These are phyloP conservation scores for Cryptoblepharus egeriae DNA, from an alignment of 2,797 vertebrate genomes.

Conservation along the genomic window DNA sequence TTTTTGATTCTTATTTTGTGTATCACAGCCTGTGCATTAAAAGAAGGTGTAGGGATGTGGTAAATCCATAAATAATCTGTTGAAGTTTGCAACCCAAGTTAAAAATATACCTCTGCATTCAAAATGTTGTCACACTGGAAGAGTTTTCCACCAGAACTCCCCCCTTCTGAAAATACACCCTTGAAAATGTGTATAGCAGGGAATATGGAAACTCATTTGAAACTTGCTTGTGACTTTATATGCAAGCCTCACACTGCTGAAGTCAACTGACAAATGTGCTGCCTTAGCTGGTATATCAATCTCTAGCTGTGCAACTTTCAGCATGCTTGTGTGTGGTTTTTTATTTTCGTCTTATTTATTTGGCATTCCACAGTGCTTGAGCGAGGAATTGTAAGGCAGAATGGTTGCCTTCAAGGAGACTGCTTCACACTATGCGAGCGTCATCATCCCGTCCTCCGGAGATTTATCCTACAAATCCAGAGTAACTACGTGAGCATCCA, in stretches of 20 bases:
- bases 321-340: constrained; percentile 22
- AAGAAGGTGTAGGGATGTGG: too few relatives aligned
- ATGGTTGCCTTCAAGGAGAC: fast-evolving
- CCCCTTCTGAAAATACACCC: too few relatives aligned
- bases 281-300: constrained; percentile 36
- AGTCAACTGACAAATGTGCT: constrained; percentile 39
- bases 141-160: too few relatives aligned
- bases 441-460: too few relatives aligned
- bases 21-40: too few relatives aligned
- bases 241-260: neutral
- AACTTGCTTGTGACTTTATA: constrained; percentile 11
- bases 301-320: constrained; percentile 6
- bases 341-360: constrained; percentile 19
- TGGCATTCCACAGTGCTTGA: constrained; percentile 19
- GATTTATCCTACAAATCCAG: too few relatives aligned
- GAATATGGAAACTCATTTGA: neutral
- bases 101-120: neutral
- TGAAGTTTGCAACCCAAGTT: too few relatives aligned
- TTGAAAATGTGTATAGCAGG: neutral
- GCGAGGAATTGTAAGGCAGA: neutral
- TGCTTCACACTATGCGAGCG: too few relatives aligned
- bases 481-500: too few relatives aligned
- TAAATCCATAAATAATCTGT: too few relatives aligned
- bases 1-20: too few relatives aligned
- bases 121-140: neutral